Percentiles rank a stretch among this genome's conserved stretches.
These are phyloP conservation scores for Drosophila gunungcola DNA, from an alignment of 1,140 invertebrate species.

Conservation along the genomic window DNA sequence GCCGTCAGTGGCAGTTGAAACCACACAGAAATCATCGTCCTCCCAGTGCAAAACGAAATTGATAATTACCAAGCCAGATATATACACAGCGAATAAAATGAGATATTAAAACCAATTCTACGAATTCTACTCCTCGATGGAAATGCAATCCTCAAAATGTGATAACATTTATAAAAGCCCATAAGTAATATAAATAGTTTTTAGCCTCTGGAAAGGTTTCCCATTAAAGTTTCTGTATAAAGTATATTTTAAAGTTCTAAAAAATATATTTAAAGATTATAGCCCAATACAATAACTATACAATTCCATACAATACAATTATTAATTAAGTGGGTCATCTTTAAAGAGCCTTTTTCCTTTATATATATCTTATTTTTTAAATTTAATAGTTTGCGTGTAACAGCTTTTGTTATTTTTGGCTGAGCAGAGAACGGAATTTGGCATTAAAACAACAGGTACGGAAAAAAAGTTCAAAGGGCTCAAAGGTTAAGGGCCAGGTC, in stretches of 20 bases:
- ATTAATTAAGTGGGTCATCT: no score
- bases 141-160: no score
- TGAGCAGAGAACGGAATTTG: constrained; percentile 3
- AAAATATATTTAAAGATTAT: no score
- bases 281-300: no score
- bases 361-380: neutral
- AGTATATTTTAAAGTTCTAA: no score
- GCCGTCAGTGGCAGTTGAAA: constrained; percentile 65
- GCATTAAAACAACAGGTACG: constrained; percentile 28
- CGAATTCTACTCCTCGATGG: no score
- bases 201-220: no score
- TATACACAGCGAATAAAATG: constrained; percentile 7
- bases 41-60: constrained; percentile 42
- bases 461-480: constrained; percentile 30
- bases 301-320: no score
- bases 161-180: no score
- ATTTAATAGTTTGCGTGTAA: neutral
- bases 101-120: neutral
- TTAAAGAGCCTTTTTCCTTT: no score
- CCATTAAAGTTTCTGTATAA: no score
- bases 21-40: constrained; percentile 50
- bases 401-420: neutral
- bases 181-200: no score
- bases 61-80: constrained; percentile 28
- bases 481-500: constrained; percentile 24